Evolutionary conservation across 2,113 vertebrate genomes (phyloP), one percentile per base, ranked within the genome.

Genomic region (Lipophrys pholis): DNA sequence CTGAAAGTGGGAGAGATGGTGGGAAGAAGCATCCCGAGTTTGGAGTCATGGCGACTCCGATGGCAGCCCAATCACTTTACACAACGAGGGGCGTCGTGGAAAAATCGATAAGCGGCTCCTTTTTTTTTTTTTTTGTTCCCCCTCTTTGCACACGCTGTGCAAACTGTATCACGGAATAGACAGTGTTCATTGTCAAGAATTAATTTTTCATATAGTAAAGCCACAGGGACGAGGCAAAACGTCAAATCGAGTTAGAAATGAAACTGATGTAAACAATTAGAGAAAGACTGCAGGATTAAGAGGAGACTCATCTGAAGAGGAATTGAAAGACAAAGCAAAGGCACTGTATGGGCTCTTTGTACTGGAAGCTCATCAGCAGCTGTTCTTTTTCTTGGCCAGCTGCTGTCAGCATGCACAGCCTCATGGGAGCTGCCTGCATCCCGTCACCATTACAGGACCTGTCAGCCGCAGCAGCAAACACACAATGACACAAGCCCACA

Each of bases 371-470:
- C 77, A 71, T 79, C 80, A 80, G 76, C 84, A 79, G 86, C 83
- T 86, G 84, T 54, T 86, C 70, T 76, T 82, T 67, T 64, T 79
- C 57, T 50, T 30, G 78, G 80, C 85, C 87, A 87, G 85, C 75
- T 86, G 86, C 85, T 92, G 91, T 88, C 89, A 83, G 83, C 78
- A 67, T 71, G 65, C 81, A 76, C 2, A 9, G 79, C 73, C 90
- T 90, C 90, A 43, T 83, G 87, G 92, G 92, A 87, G 58, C 38
- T 54, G 73, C 70, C 80, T 83, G 77, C 71, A 60, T 86, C 75
- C 83, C 84, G 89, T 91, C 91, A 87, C 77, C 62, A 61, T 53
- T 68, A 87, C 86, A 59, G 84, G 80, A 90, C 85, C 80, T 89
- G 91, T 92, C 93, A 92, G 86, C 83, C 85, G 61, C 82, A 84